Base-by-base conservation (phyloP, 53 echinoderm and acorn worm species). In the Mesocentrotus franciscanus region DNA sequence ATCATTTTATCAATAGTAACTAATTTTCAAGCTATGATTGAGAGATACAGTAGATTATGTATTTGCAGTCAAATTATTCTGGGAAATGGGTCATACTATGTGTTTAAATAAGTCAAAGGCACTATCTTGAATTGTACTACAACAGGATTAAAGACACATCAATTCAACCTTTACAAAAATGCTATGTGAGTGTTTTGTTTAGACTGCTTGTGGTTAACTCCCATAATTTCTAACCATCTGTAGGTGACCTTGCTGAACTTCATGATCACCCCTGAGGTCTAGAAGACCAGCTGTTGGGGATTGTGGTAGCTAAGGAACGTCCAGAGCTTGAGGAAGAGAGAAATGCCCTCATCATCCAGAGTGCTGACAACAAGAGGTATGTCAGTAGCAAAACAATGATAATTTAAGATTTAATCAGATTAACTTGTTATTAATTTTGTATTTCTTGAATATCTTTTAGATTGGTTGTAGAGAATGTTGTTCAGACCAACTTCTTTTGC, bases 201-300 rank as follows among this genome's bases (percentile, higher is more conserved):
- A 33, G 18, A 20, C 18, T 39, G 8, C 79, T 81, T 81, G 9
- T 10, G 7, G 0, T 32, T 79, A 16, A 79, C 39, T 39, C 17
- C 20, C 18, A 7, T 22, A 22, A 39, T 81, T 85, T 58, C n/a
- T 24, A 12, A 58, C 58, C 0, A 16, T 33, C 8, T 81, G 42
- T 96, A 99, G 99, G 98, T 98, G 83, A 98, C 99, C 6, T 85
- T 99, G 60, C 95, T 98, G 95, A 99, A 99, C 92, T 99, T 99
- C 96, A 99, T 98, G 98, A 98, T 99, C 92, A 99, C 99, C 17
- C 99, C 99, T 13, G 99, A 99, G 95, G 99, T 93, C 92, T 98
- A 14, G 98, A 99, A 57, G 98, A 98, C 64, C 99, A 98, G 96
- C 89, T 99, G 91, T 96, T 97, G 35, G 97, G 99, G 60, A 98